These are phyloP conservation scores for Dromiciops gliroides DNA, from an alignment of 2,113 vertebrate genomes.

Conservation along the genomic window DNA sequence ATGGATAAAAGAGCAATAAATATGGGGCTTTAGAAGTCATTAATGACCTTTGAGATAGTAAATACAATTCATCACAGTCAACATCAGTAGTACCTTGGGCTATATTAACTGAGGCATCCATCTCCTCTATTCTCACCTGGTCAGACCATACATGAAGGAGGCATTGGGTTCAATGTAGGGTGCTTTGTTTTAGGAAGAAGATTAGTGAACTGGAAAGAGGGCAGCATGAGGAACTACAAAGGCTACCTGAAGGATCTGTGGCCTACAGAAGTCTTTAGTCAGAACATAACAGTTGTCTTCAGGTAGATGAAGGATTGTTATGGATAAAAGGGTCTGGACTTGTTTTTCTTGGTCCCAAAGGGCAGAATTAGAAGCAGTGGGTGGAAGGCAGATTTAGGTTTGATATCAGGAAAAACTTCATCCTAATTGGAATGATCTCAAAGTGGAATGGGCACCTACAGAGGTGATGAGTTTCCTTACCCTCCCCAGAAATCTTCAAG, in stretches of 20 bases:
- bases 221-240: neutral
- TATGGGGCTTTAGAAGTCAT: neutral
- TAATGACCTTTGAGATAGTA: neutral
- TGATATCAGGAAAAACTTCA: neutral
- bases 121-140: neutral
- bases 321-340: neutral
- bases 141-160: neutral
- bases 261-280: neutral
- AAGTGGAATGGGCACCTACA: neutral
- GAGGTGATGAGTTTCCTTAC: neutral
- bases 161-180: neutral
- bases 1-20: neutral
- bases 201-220: neutral
- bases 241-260: neutral
- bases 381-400: neutral
- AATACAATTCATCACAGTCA: neutral
- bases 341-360: neutral
- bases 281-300: neutral
- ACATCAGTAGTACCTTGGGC: neutral
- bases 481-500: neutral
- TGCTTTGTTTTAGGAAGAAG: neutral
- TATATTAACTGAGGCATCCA: neutral
- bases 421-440: neutral
- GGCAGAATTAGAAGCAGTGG: neutral
- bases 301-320: neutral